These are phyloP conservation scores for Megalopta genalis DNA, from an alignment of 1,140 invertebrate species.

Conservation along the genomic window DNA sequence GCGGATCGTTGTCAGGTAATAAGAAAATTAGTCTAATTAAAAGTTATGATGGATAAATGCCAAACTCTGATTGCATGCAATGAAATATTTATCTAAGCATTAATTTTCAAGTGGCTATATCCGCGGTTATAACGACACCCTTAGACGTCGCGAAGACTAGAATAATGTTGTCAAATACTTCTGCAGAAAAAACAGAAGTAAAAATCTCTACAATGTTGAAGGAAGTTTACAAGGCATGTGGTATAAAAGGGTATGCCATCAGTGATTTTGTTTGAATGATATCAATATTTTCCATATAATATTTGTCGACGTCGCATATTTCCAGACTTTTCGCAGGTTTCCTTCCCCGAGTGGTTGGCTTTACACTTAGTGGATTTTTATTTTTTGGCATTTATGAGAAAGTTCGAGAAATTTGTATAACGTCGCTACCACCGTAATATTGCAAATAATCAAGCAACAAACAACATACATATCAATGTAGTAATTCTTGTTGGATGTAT, in stretches of 20 bases:
- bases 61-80: background rate
- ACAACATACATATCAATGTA: too few relatives aligned
- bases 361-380: slow-evolving; percentile 95
- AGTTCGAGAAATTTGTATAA: slow-evolving; percentile 69
- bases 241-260: slow-evolving; percentile 84
- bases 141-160: slow-evolving; percentile 97
- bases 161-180: slow-evolving; percentile 88
- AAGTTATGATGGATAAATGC: too few relatives aligned
- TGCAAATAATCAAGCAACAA: background rate
- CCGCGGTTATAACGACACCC: slow-evolving; percentile 93
- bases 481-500: background rate
- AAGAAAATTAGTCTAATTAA: background rate
- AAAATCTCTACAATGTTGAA: slow-evolving; percentile 77
- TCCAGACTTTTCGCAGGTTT: slow-evolving; percentile 93
- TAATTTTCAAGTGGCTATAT: slow-evolving; percentile 84
- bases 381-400: slow-evolving; percentile 97
- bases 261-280: background rate
- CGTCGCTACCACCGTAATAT: slow-evolving; percentile 15
- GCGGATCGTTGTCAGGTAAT: slow-evolving; percentile 90
- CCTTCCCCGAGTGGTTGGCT: slow-evolving; percentile 90
- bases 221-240: slow-evolving; percentile 83
- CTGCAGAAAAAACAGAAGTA: slow-evolving; percentile 68
- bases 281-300: background rate
- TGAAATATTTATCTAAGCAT: background rate
- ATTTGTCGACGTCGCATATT: slow-evolving; percentile 53